Conservation (phyloP, 2,888 invertebrate species). For the Drosophila lutescens region DNA sequence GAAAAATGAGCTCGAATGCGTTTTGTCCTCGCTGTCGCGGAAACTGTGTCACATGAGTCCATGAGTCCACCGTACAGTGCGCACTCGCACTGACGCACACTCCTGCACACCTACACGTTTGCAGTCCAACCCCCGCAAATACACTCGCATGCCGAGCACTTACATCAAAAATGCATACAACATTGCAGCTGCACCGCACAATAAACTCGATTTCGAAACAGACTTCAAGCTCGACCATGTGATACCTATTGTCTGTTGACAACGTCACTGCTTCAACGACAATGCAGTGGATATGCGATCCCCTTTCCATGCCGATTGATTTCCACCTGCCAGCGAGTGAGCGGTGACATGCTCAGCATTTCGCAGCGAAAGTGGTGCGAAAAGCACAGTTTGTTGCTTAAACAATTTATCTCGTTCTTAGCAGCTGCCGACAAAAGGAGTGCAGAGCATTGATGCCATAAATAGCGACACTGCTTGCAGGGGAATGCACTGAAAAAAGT, state of each 20-base stretch:
- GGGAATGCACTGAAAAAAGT: not conserved
- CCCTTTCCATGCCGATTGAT: conserved; percentile 18
- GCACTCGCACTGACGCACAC: conserved; percentile 9
- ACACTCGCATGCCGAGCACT: conserved; percentile 17
- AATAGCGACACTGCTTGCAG: conserved; percentile 21
- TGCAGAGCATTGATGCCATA: conserved; percentile 42
- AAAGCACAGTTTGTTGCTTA: conserved; percentile 74
- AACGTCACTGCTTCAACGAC: not conserved
- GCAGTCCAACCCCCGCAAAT: not conserved
- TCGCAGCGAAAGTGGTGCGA: conserved; percentile 21
- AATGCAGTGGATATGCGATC: not conserved
- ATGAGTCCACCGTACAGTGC: conserved; percentile 28
- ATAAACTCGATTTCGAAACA: conserved; percentile 64
- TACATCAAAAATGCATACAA: conserved; percentile 47
- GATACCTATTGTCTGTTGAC: conserved; percentile 20
- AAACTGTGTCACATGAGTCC: conserved; percentile 61
- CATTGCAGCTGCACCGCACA: conserved; percentile 61
- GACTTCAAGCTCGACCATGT: not conserved
- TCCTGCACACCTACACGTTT: not conserved
- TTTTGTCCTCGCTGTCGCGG: conserved; percentile 44
- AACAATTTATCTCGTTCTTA: conserved; percentile 69
- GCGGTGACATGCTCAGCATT: not conserved
- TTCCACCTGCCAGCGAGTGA: not conserved
- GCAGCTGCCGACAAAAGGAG: conserved; percentile 4
- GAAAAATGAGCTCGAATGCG: conserved; percentile 61